Evolutionary conservation across 2,888 invertebrate genomes (phyloP).

Genomic region (Schizaphis graminum): DNA sequence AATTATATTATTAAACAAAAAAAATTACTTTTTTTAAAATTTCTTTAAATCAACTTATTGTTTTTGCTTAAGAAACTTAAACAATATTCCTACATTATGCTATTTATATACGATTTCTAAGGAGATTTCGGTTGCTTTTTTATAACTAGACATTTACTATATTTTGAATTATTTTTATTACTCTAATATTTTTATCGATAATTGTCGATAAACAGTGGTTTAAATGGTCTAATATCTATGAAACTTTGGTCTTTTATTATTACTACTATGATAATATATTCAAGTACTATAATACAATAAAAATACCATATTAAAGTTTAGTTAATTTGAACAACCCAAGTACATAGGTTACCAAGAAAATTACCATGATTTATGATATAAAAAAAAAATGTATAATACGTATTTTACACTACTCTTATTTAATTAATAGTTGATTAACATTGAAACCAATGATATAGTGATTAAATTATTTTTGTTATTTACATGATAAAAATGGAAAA

Average conservation of each 20-base stretch:
- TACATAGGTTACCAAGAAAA: not conserved
- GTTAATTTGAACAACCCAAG: not conserved
- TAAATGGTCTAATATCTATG: not conserved
- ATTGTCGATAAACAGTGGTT: not conserved
- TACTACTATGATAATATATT: not conserved
- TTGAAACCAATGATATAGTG: not conserved
- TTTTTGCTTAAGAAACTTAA: not conserved
- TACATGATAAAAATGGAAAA: not conserved
- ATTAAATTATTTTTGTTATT: not conserved
- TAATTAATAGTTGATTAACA: not conserved
- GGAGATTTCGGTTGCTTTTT: not conserved
- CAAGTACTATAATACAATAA: not conserved
- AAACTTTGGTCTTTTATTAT: not conserved
- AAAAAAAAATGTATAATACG: too few relatives aligned
- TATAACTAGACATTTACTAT: not conserved
- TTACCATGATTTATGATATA: not conserved
- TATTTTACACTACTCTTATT: not conserved
- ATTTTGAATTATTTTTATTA: not conserved
- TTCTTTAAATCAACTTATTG: not conserved
- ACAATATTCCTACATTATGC: not conserved
- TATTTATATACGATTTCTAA: not conserved
- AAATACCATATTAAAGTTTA: not conserved
- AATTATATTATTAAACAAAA: not conserved
- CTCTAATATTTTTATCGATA: not conserved
- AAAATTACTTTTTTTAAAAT: not conserved